Evolutionary conservation across 2,888 invertebrate genomes (phyloP), one percentile per base, ranked within the genome.

Genomic region (Drosophila lutescens): DNA sequence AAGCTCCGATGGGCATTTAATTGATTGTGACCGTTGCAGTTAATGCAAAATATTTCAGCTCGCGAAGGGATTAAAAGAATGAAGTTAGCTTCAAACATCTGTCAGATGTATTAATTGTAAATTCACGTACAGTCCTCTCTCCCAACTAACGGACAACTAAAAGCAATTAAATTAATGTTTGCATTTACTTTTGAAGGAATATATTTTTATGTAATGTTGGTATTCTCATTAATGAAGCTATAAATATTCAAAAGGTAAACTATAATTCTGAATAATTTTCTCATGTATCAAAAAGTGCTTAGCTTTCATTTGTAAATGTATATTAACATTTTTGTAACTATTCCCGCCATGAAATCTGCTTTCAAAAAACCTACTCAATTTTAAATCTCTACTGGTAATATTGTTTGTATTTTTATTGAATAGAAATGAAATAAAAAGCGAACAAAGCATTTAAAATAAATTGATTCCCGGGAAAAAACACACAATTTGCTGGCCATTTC

Each of bases 1-100:
- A 53, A 17, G 38, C 43, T 12, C 30, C 34, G 34, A 43, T 26
- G 32, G 32, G 5, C 40, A 41, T 65, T 17, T 69, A 68, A 69
- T 68, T 69, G 67, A 44, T 50, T 69, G 67, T 69, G 49, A 50
- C 32, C 23, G 40, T 49, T 49, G 46, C 15, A 41, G 58, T 56
- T 41, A 41, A 41, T 55, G 58, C 57, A 59, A 41, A 59, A 59
- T 55, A 58, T 49, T 49, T 49, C 17, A 13, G 23, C 13, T 49
- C 30, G 30, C 54, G 55, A 38, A 32, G 40, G 58, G 57, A 59
- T 59, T 59, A 59, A 59, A 13, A 4, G 59, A 56, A 57, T 56
- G 23, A 13, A 43, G 41, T 34, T 34, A 23, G 44, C 50, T 17
- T 62, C 50, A 44, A 51, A 63, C 65, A 65, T 44, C 63, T 65